These are phyloP conservation scores for Coregonus suidteri DNA, from an alignment of 2,797 vertebrate genomes.

Conservation along the genomic window DNA sequence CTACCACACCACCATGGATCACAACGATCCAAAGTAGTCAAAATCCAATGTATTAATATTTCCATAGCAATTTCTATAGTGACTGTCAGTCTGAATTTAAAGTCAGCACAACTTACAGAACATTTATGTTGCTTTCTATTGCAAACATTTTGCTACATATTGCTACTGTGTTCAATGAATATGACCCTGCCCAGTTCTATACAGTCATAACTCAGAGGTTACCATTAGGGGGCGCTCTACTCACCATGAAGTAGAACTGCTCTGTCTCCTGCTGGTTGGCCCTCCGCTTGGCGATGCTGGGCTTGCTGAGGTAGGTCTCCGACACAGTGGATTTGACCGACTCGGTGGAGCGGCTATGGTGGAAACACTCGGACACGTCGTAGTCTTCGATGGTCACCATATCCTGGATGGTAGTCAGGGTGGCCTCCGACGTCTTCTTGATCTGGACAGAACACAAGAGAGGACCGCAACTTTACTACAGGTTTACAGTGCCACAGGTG, in stretches of 20 bases:
- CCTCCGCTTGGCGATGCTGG: conserved; percentile 95
- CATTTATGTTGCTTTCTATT: background rate
- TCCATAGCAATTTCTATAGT: background rate
- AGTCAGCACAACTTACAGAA: background rate
- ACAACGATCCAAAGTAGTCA: background rate
- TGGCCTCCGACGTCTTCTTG: conserved; percentile 98
- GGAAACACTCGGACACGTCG: conserved; percentile 97
- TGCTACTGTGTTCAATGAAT: background rate
- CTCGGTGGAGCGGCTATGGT: conserved; percentile 96
- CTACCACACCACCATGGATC: background rate
- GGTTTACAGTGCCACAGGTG: background rate
- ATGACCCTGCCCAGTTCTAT: background rate
- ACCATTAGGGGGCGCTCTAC: conserved; percentile 15
- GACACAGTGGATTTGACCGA: conserved; percentile 96
- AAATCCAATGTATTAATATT: background rate
- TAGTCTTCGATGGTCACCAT: conserved; percentile 99
- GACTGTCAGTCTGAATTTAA: background rate
- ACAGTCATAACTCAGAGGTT: background rate
- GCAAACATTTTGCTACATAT: too few relatives aligned
- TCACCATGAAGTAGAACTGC: conserved; percentile 98
- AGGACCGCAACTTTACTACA: background rate
- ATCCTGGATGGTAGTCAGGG: conserved; percentile 95
- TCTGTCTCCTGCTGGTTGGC: conserved; percentile 99
- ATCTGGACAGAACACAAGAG: conserved; percentile 73
- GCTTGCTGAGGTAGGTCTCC: conserved; percentile 96